phyloP scores from a whole-genome alignment of 2,113 vertebrate genomes.

The Seriola dumerili region DNA sequence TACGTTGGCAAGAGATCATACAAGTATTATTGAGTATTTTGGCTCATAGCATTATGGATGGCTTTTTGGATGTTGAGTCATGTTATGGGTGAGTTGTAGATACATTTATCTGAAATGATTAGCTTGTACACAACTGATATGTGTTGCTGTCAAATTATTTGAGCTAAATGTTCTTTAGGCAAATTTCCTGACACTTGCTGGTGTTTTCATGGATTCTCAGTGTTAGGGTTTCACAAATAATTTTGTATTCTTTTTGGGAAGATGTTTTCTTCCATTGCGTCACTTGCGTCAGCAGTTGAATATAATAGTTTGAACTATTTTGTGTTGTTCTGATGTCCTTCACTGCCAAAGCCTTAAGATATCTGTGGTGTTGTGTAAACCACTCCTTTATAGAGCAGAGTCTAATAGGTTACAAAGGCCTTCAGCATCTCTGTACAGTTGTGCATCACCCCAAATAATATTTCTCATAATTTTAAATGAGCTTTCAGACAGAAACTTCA shows the following conservation, averaged over 20 bases:
- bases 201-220: conserved; percentile 17
- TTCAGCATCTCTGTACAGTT: conserved; percentile 47
- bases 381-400: conserved; percentile 2
- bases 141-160: conserved; percentile 13
- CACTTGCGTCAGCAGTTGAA: conserved; percentile 38
- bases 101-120: not conserved
- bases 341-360: conserved; percentile 25
- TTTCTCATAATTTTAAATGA: conserved; percentile 31
- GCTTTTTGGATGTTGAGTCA: conserved; percentile 14
- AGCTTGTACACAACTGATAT: not conserved
- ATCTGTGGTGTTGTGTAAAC: conserved; percentile 37
- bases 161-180: conserved; percentile 8
- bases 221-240: conserved; percentile 5
- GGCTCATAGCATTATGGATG: not conserved
- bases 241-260: conserved; percentile 37
- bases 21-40: not conserved
- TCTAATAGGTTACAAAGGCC: not conserved
- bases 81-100: conserved; percentile 18
- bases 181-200: conserved; percentile 6
- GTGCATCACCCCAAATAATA: conserved; percentile 52
- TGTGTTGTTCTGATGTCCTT: conserved; percentile 23
- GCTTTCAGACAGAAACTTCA: not conserved
- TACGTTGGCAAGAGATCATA: conserved; percentile 1
- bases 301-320: conserved; percentile 17
- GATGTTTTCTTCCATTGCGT: conserved; percentile 25